Percentiles rank a stretch among this genome's conserved stretches.
Conservation (phyloP, 2,113 vertebrate species). For the Chamaetylas fuelleborni region DNA sequence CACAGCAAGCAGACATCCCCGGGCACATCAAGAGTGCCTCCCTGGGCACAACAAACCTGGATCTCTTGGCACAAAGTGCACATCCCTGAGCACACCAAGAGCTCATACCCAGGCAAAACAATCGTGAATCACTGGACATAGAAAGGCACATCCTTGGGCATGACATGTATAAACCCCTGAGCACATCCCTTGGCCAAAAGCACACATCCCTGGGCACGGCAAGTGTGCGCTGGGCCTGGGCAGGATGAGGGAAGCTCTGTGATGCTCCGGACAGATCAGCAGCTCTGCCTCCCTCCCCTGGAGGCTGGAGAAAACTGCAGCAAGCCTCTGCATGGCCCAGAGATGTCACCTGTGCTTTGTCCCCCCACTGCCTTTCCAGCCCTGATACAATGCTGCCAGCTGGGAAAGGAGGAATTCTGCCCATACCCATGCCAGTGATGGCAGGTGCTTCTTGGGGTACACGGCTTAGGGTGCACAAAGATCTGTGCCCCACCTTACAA, state of each 20-base stretch:
- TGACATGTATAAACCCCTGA: not conserved
- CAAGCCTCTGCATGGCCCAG: not conserved
- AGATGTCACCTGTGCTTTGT: not conserved
- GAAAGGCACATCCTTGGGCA: not conserved
- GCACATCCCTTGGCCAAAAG: not conserved
- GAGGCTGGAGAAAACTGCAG: constrained; percentile 51
- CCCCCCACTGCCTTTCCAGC: not conserved
- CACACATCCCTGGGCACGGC: not conserved
- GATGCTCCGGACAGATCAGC: not conserved
- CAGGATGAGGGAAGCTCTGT: not conserved
- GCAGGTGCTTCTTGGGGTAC: too few relatives aligned
- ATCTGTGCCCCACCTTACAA: not conserved
- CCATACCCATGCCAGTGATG: fast-evolving
- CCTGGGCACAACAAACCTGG: not conserved
- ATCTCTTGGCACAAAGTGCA: not conserved
- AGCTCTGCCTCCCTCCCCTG: constrained; percentile 63
- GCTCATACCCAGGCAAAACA: not conserved
- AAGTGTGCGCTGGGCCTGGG: fast-evolving
- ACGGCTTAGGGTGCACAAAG: fast-evolving
- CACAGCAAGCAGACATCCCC: not conserved
- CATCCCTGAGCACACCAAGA: not conserved
- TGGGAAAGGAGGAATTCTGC: not conserved
- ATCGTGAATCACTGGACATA: fast-evolving
- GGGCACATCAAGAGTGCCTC: not conserved
- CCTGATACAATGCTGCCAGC: not conserved